Evolutionary conservation across 2,888 invertebrate species (phyloP).

Genomic region (Phyllotreta cruciferae): DNA sequence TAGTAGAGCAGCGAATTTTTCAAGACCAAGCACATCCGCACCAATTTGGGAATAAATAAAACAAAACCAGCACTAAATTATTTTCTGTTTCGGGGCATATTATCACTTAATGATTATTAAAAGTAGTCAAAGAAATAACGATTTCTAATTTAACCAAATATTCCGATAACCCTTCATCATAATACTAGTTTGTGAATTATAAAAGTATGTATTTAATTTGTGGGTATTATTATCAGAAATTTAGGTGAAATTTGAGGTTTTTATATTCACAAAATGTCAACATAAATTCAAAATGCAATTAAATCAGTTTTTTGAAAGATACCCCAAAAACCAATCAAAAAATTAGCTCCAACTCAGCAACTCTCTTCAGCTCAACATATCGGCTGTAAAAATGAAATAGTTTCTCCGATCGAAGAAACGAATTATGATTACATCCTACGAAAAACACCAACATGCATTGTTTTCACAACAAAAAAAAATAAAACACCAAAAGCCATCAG

Average conservation of each 20-base stretch:
- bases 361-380: conserved; percentile 9
- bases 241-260: no score
- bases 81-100: conserved; percentile 35
- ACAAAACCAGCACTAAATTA: conserved; percentile 61
- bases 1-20: conserved; percentile 60
- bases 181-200: no score
- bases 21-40: conserved; percentile 61
- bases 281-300: no score
- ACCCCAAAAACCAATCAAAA: conserved; percentile 1
- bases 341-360: conserved; percentile 21
- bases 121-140: no score
- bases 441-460: conserved; percentile 23
- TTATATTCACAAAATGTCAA: no score
- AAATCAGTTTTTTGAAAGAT: background rate
- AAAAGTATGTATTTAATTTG: no score
- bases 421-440: conserved; percentile 10
- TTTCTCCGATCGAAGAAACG: conserved; percentile 23
- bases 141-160: no score
- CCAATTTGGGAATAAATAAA: conserved; percentile 59
- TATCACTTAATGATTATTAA: conserved; percentile 2
- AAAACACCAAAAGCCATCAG: conserved; percentile 24
- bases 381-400: conserved; percentile 27
- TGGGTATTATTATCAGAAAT: no score
- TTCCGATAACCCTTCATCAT: no score
- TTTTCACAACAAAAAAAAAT: conserved; percentile 16